Base-by-base conservation (phyloP, 2,797 vertebrate species). In the Squalus acanthias region DNA sequence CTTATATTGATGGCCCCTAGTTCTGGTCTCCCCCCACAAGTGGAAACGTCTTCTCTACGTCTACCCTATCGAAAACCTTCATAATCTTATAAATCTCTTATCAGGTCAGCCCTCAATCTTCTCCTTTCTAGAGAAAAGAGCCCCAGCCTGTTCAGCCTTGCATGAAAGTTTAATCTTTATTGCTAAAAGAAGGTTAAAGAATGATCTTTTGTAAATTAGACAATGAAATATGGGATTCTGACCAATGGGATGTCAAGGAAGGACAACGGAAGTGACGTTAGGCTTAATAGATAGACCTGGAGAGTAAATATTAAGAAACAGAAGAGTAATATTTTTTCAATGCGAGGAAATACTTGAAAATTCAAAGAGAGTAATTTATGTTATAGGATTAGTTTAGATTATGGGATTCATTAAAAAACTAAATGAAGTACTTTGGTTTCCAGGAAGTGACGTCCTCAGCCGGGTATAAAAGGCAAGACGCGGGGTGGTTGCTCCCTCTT, bases 401-500 rank as follows among this genome's bases (percentile, higher is more conserved):
- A 57, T 60, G 53, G 5, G 5, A 92, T n/a, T 17, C 20, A 92
- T 91, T 33, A 2, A 26, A 33, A 63, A 57, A 63, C 26, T 6
- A 9, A 50, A 85, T 17, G 82, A 24, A 20, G 0, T 10, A 13
- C 50, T 6, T 5, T 33, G 1, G 89, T n/a, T 17, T 29, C 33
- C 89, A 63, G 91, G 91, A 93, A 93, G 65, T 93, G 91, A 93
- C 65, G 91, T 46, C 2, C 10, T n/a, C 2, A 29, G 1, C 65
- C 33, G 33, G 8, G 12, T 93, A 93, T 93, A 93, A 93, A 93
- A 93, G 20, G 65, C n/a, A 0, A 22, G n/a, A 60, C n/a, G 17
- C n/a, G 0, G 17, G 29, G 0, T 4, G 22, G 7, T 10, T 0
- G n/a, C 20, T 3, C 17, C 0, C 91, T 93, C 91, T 67, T 4